Base-by-base conservation (phyloP, 1,140 invertebrate species). In the Gryllus bimaculatus region DNA sequence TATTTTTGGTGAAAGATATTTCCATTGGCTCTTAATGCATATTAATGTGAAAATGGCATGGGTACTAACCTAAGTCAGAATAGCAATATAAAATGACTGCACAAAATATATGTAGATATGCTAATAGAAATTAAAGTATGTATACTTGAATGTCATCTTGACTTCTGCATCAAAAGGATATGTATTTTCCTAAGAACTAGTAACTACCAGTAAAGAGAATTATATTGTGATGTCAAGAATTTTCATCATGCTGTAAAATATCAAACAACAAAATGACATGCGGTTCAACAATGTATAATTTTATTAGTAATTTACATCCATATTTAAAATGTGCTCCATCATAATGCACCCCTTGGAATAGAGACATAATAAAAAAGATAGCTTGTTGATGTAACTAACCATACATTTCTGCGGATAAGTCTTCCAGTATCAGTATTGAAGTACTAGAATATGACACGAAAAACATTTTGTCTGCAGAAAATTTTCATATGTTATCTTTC, bases 1-100 rank as follows among this genome's bases (percentile, higher is more conserved):
- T 66, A 66, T 66, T 66, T 66, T 66, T 66, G 54, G 54, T 66
- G 54, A 66, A 66, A 66, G 54, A 66, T 66, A 66, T 66, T 66
- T 66, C 54, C 54, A 66, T 66, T 66, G 54, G 54, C 54, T 66
- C 54, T 66, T 66, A 66, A 66, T 66, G 54, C 54, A 66, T 66
- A 66, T 66, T 66, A 66, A 66, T 66, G 54, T 66, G 54, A 66
- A 66, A 66, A 18, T 66, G 54, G 54, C 54, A 66, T 66, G 54
- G 54, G 54, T 10, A 13, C 54, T 66, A 66, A 66, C 18, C 54
- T 66, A 66, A 66, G 54, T 66, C 54, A 66, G 54, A 66, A 66
- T 66, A 66, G 54, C 54, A 66, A 66, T 66, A 66, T 66, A 66
- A 66, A 66, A 66, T 66, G 54, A 66, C 54, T 66, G 54, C 54